phyloP scores from a whole-genome alignment of 2,888 invertebrate genomes.

The Melanargia galathea region DNA sequence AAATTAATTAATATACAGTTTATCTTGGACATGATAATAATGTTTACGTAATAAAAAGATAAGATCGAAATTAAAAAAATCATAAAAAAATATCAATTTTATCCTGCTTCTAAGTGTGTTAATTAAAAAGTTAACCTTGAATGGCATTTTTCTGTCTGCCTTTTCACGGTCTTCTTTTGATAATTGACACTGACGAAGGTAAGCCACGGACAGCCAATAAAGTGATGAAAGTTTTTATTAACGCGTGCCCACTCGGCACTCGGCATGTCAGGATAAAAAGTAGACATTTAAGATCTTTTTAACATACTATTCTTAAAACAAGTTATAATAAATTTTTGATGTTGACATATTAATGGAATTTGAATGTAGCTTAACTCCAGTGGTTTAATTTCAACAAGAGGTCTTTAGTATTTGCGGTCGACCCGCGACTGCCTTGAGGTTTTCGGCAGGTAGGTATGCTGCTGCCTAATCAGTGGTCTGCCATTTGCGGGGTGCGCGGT shows the following conservation, averaged over 20 bases:
- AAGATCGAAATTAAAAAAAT: too few relatives aligned
- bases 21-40: too few relatives aligned
- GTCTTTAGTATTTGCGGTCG: conserved; percentile 1
- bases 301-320: too few relatives aligned
- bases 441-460: conserved; percentile 1
- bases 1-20: too few relatives aligned
- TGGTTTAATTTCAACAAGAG: not conserved
- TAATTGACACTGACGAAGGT: conserved; percentile 77
- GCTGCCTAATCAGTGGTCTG: conserved; percentile 9
- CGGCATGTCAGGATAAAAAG: not conserved
- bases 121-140: conserved; percentile 24
- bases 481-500: not conserved
- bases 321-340: too few relatives aligned
- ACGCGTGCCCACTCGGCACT: not conserved
- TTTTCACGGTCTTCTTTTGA: conserved; percentile 48
- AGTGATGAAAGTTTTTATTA: conserved; percentile 33
- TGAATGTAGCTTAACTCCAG: too few relatives aligned
- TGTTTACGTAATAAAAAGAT: too few relatives aligned
- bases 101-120: too few relatives aligned
- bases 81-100: too few relatives aligned
- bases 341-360: too few relatives aligned
- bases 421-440: conserved; percentile 11
- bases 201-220: conserved; percentile 35
- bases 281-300: too few relatives aligned
- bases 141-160: conserved; percentile 30